Base-by-base conservation (phyloP, 2,888 invertebrate species). In the Himalopsyche anomala region DNA sequence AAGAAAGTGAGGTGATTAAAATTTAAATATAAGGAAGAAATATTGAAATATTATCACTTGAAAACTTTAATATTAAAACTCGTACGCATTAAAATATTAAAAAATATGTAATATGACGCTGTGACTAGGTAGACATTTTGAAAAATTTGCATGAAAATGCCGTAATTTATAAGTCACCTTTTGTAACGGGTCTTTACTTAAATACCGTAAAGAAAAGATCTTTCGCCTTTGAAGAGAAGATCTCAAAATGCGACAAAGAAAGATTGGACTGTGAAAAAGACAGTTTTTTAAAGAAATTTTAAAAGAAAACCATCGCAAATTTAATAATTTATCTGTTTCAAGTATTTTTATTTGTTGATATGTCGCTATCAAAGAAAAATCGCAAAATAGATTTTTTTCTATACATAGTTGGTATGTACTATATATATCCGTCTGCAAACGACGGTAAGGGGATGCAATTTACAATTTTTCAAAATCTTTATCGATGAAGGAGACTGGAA, bases 121-220 rank as follows among this genome's bases (percentile, higher is more conserved):
- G 74, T 6, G 74, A 74, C 38, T 74, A 38, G 12, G 38, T 38
- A 11, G 74, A 74, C 12, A 74, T 74, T 74, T 36, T 74, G 74
- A 74, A 74, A 38, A 74, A 74, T 74, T 74, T 38, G 74, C 74
- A 74, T 74, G 74, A 74, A 74, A 74, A 36, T 36, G 12, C 74
- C 15, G 38, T 74, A 74, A 74, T 74, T 74, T 74, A 28, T 74
- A 69, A 19, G 74, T 74, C 74, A 74, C 74, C 74, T 74, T 74
- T 74, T 74, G 74, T 74, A 74, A 74, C 74, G 74, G 36, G 74
- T 36, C 36, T 36, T 4, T 12, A 38, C 38, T 74, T 74, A 74
- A 74, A 74, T 74, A 74, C 74, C 74, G 36, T 74, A 12, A 12
- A 74, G 74, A 74, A 69, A 38, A 36, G 74, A 74, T 74, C 74